phyloP scores from a whole-genome alignment of 2,797 vertebrate genomes.

The Pseudotriccus pelzelni region DNA sequence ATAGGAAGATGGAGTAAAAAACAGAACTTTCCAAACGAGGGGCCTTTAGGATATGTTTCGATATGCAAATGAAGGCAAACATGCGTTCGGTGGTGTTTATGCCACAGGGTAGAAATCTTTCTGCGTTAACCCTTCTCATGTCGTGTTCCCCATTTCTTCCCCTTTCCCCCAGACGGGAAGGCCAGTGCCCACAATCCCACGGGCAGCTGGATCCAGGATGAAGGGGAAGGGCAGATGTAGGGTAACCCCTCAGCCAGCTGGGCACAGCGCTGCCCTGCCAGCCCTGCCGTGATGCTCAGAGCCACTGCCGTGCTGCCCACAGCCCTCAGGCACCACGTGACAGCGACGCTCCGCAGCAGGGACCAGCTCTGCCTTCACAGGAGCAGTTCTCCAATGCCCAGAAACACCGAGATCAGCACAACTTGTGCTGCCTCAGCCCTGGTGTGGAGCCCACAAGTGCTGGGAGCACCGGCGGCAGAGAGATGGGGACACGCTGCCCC shows the following conservation, averaged over 20 bases:
- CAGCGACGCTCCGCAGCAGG: neutral
- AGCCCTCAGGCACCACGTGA: rapidly evolving
- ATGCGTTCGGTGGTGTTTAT: constrained; percentile 71
- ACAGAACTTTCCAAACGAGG: constrained; percentile 46
- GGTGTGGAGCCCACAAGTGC: rapidly evolving
- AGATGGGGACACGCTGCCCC: neutral
- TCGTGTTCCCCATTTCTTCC: rapidly evolving
- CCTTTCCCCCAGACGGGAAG: neutral
- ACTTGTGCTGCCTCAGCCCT: neutral
- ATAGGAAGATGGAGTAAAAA: constrained; percentile 64
- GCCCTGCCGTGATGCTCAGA: neutral
- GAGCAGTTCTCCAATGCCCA: neutral
- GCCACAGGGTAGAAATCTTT: constrained; percentile 72
- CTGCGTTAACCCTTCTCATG: constrained; percentile 60
- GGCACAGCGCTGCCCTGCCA: neutral
- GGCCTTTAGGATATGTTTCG: constrained; percentile 73
- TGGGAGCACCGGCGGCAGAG: neutral
- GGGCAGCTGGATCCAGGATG: neutral
- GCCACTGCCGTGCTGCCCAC: neutral
- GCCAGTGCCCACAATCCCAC: rapidly evolving
- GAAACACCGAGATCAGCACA: rapidly evolving
- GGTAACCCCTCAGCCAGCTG: neutral
- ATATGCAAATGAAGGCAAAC: constrained; percentile 74
- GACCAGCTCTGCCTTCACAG: neutral
- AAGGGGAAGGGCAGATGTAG: rapidly evolving